Evolutionary conservation across 2,888 invertebrate genomes (phyloP).

Genomic region (Melanophora roralis): DNA sequence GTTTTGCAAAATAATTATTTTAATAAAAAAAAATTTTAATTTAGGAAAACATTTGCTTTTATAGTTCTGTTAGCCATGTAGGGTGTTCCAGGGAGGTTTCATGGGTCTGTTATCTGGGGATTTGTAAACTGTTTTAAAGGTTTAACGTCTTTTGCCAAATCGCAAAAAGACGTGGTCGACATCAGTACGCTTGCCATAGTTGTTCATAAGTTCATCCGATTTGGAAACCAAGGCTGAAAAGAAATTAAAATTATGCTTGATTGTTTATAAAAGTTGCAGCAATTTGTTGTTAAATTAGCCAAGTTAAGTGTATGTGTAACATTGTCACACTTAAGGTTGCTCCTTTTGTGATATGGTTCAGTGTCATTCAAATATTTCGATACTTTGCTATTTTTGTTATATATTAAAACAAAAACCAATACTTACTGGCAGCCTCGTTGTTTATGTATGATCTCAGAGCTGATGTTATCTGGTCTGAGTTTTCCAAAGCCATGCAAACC

Average conservation of each 20-base stretch:
- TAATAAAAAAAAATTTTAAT: conserved; percentile 1
- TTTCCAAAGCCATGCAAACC: conserved; percentile 79
- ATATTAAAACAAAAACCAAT: neutral
- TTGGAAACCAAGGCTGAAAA: conserved; percentile 73
- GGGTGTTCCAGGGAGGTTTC: neutral
- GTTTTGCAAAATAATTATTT: conserved; percentile 5
- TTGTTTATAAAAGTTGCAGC: too few species aligned
- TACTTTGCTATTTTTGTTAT: too few species aligned
- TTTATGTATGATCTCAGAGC: conserved; percentile 76
- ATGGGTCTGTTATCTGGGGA: neutral
- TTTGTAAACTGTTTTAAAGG: neutral
- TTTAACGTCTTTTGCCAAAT: conserved; percentile 88
- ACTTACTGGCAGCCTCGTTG: conserved; percentile 76
- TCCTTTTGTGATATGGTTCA: too few species aligned
- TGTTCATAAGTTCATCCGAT: conserved; percentile 73
- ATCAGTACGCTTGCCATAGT: conserved; percentile 90
- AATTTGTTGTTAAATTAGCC: too few species aligned
- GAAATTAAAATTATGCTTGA: neutral
- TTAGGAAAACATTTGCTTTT: neutral
- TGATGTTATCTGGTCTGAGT: conserved; percentile 74
- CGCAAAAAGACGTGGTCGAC: conserved; percentile 93
- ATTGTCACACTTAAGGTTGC: too few species aligned
- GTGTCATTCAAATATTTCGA: too few species aligned
- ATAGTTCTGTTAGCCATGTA: conserved; percentile 6
- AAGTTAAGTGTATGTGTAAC: too few species aligned